A percentile compares a stretch with the other conserved stretches of the same genome.
Evolutionary conservation across 1,140 invertebrate genomes (phyloP).

Genomic region (Asobara japonica): DNA sequence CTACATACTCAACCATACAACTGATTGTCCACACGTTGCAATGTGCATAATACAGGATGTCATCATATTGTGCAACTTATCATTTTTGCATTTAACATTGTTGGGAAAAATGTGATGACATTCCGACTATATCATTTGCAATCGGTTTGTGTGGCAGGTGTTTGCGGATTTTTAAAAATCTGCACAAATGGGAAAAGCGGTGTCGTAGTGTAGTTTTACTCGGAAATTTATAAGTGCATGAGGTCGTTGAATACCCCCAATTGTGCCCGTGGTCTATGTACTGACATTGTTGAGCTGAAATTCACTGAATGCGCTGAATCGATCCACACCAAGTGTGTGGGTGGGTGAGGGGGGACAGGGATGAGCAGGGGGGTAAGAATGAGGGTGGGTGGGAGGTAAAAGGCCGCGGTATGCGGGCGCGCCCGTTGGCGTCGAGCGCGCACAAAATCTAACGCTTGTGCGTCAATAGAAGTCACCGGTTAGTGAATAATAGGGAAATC

Average conservation of each 20-base stretch:
- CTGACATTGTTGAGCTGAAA: background rate
- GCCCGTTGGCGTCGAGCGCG: slow-evolving; percentile 13
- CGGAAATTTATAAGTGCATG: no score
- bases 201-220: no score
- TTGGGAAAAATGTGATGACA: background rate
- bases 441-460: background rate
- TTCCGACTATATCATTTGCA: background rate
- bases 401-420: slow-evolving; percentile 27
- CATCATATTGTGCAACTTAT: slow-evolving; percentile 47
- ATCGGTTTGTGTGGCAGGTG: background rate
- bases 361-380: background rate
- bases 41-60: slow-evolving; percentile 34
- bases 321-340: background rate
- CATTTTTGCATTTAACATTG: slow-evolving; percentile 33
- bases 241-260: background rate
- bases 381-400: background rate
- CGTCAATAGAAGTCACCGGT: background rate
- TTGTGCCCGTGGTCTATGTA: background rate
- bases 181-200: no score
- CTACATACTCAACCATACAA: background rate
- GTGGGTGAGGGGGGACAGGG: background rate
- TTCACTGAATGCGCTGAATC: background rate
- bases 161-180: background rate
- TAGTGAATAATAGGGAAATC: background rate
- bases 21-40: background rate